phyloP scores from a whole-genome alignment of 2,797 vertebrate genomes.

The Buphagus erythrorhynchus region DNA sequence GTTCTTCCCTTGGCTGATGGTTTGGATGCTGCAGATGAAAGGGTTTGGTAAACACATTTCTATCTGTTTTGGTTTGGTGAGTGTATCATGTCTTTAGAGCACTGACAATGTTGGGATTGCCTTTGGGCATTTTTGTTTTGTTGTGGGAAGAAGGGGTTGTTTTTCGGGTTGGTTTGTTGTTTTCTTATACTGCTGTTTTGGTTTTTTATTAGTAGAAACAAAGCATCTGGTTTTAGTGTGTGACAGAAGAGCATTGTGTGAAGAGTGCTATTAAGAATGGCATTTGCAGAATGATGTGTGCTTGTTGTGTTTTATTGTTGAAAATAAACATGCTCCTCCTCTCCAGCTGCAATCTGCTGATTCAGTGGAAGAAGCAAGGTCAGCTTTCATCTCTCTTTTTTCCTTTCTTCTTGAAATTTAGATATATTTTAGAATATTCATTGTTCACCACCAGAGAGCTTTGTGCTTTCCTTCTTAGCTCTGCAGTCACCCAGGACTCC shows the following conservation, averaged over 20 bases:
- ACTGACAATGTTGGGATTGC: neutral
- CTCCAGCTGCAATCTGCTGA: neutral
- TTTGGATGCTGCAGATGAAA: neutral
- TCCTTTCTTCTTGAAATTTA: neutral
- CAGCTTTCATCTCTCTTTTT: neutral
- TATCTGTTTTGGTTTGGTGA: neutral
- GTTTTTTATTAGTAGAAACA: neutral
- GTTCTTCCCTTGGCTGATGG: neutral
- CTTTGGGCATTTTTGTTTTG: neutral
- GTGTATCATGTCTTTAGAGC: neutral
- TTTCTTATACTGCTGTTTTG: neutral
- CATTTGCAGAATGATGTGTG: neutral
- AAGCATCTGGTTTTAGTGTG: neutral
- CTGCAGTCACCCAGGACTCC: neutral
- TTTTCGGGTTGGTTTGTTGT: neutral
- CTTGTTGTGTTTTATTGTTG: neutral
- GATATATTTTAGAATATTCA: neutral
- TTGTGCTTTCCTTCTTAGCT: neutral
- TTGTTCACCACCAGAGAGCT: neutral
- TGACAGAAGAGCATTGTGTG: constrained; percentile 12
- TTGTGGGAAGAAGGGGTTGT: neutral
- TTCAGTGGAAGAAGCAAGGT: neutral
- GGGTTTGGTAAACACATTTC: neutral
- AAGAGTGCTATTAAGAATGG: neutral
- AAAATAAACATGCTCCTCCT: neutral